A percentile compares a stretch with the other conserved stretches of the same genome.
Conservation (phyloP, 2,113 vertebrate genomes). For the Hypanus sabinus region DNA sequence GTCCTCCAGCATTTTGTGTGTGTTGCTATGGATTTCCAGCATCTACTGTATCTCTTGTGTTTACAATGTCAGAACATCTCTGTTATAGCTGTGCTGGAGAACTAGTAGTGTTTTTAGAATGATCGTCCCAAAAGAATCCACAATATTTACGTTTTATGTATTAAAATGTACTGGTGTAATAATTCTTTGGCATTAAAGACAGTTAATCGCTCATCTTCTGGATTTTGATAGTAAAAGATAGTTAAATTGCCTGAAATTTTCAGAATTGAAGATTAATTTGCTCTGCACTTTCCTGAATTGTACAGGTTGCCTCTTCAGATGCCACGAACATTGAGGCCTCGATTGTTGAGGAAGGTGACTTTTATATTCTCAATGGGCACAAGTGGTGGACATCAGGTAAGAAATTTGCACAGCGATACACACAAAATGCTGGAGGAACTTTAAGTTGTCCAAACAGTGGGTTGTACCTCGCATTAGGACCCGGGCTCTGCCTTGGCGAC, state of each 20-base stretch:
- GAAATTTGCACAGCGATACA: background rate
- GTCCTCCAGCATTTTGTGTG: too few relatives aligned
- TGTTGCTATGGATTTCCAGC: too few relatives aligned
- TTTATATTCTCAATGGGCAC: slow-evolving; percentile 51
- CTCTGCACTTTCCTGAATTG: background rate
- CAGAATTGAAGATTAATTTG: background rate
- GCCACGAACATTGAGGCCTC: slow-evolving; percentile 58
- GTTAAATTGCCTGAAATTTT: background rate
- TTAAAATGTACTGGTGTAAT: background rate
- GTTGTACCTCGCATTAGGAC: too few relatives aligned
- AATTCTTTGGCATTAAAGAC: background rate
- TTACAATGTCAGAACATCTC: too few relatives aligned
- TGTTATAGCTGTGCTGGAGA: background rate
- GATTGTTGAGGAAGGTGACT: slow-evolving; percentile 46
- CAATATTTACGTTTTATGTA: background rate
- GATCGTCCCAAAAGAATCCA: background rate
- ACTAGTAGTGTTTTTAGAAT: background rate
- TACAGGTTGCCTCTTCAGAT: slow-evolving; percentile 57
- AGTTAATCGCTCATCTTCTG: background rate
- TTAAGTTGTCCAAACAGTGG: too few relatives aligned
- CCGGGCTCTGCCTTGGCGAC: too few relatives aligned
- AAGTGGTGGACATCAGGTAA: slow-evolving; percentile 64
- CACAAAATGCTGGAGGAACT: too few relatives aligned
- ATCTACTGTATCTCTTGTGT: too few relatives aligned
- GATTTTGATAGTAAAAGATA: background rate